Percentiles rank a stretch among this genome's conserved stretches.
Evolutionary conservation across 2,797 vertebrate species (phyloP).

Genomic region (Sphenopsis melanotis): DNA sequence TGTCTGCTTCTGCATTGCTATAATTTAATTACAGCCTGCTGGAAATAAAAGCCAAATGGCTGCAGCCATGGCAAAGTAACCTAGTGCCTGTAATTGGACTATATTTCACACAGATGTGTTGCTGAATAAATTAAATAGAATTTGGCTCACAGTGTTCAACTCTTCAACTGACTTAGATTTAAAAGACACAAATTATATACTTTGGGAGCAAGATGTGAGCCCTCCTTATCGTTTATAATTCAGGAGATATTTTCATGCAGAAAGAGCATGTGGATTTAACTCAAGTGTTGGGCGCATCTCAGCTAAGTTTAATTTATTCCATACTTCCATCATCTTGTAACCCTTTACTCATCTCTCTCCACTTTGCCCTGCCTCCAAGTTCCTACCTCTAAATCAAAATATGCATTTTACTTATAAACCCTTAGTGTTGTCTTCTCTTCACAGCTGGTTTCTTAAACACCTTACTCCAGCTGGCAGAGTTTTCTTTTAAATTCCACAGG

Average conservation of each 20-base stretch:
- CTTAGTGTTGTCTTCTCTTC: neutral
- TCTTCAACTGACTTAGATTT: neutral
- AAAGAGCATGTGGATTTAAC: neutral
- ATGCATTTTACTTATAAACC: neutral
- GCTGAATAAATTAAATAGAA: slow-evolving; percentile 46
- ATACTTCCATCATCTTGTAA: neutral
- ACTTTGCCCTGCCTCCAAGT: neutral
- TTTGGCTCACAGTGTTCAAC: neutral
- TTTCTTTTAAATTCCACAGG: neutral
- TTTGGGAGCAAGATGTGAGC: neutral
- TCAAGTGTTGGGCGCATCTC: neutral
- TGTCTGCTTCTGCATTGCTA: slow-evolving; percentile 39
- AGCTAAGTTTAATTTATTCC: neutral
- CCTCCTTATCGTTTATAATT: neutral
- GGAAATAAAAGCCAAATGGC: slow-evolving; percentile 56
- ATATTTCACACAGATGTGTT: slow-evolving; percentile 52
- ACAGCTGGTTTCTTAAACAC: neutral
- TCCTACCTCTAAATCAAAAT: neutral
- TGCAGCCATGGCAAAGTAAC: slow-evolving; percentile 41
- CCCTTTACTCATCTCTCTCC: neutral
- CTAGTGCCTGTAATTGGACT: slow-evolving; percentile 51
- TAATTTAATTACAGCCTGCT: slow-evolving; percentile 59
- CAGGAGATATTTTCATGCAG: neutral
- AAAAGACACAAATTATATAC: neutral
- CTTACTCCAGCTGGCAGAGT: neutral